These are phyloP conservation scores for Stichopus horrens DNA, from an alignment of 53 echinoderm and acorn worm species.

Conservation along the genomic window DNA sequence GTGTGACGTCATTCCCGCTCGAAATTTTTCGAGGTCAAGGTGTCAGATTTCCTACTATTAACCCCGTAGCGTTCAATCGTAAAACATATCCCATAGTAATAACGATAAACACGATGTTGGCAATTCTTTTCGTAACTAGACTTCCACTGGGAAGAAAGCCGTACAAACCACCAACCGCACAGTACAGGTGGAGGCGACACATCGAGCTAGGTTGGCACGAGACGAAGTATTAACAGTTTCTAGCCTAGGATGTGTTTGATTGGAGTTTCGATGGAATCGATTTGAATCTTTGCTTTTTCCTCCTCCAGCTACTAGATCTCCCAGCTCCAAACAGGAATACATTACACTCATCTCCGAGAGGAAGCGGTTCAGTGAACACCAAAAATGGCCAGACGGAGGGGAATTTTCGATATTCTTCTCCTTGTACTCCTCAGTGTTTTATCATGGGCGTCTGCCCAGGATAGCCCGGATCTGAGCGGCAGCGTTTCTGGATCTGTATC, in stretches of 20 bases:
- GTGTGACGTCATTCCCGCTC: no score
- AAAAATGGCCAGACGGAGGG: not conserved
- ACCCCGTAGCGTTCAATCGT: no score
- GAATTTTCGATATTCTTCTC: not conserved
- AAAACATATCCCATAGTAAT: constrained; percentile 29
- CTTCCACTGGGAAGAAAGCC: not conserved
- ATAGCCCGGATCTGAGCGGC: not conserved
- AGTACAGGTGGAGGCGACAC: not conserved
- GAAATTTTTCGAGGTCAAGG: no score
- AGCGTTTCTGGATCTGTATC: not conserved
- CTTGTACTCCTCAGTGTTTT: not conserved
- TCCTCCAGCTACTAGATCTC: no score
- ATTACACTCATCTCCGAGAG: no score
- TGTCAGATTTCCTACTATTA: no score
- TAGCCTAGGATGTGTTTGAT: no score
- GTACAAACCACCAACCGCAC: not conserved
- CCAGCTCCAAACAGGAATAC: no score
- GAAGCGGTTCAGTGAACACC: no score
- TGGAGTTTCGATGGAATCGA: no score
- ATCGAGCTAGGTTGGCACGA: not conserved
- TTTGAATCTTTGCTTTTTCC: no score
- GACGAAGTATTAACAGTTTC: no score
- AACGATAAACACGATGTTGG: constrained; percentile 29
- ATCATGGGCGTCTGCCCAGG: constrained; percentile 17
- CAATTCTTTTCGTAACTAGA: constrained; percentile 14